Base-by-base conservation (phyloP, 2,797 vertebrate species). In the Aeoliscus strigatus region DNA sequence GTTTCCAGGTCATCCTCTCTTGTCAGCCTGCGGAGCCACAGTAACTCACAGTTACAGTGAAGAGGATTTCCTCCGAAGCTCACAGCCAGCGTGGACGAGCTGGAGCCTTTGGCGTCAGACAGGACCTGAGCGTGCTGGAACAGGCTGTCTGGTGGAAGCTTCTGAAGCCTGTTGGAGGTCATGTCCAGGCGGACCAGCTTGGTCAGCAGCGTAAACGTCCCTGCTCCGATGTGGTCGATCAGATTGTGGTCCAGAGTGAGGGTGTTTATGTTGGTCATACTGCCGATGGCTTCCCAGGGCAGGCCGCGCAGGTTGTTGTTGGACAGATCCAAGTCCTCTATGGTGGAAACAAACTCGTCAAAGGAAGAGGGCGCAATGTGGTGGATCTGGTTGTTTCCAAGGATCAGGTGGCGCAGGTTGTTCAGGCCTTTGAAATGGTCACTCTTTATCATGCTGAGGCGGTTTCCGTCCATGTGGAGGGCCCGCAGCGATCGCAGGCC, bases 201-300 rank as follows among this genome's bases (percentile, higher is more conserved):
- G 18, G 91, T 92, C 1, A 98, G 82, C 8, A 93, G 83, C 0
- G 92, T 92, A 30, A 98, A 94, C 0, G 95, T 93, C 0, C 93
- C 93, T 0, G 87, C 88, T 0, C 85, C 90, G 0, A 97, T 91
- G 61, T 93, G 84, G 61, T 97, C 93, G 0, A 97, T 89, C 39
- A 98, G 88, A 64, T 98, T 98, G 82, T 98, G 95, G 74, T 98
- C 95, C 46, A 98, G 59, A 0, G 93, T 95, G 33, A 98, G 86
- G 0, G 93, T 93, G 83, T 97, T 96, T 7, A 98, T 86, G 57
- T 91, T 96, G 35, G 87, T 89, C 95, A 98, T 98, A 68, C 84
- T 82, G 30, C 89, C 91, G n/a, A 98, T 90, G 0, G 93, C 93
- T 18, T 94, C 92, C 95, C 95, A 98, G 0, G 95, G 95, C 51